Conservation (phyloP, 1,140 invertebrate genomes). For the Asbolus verrucosus region DNA sequence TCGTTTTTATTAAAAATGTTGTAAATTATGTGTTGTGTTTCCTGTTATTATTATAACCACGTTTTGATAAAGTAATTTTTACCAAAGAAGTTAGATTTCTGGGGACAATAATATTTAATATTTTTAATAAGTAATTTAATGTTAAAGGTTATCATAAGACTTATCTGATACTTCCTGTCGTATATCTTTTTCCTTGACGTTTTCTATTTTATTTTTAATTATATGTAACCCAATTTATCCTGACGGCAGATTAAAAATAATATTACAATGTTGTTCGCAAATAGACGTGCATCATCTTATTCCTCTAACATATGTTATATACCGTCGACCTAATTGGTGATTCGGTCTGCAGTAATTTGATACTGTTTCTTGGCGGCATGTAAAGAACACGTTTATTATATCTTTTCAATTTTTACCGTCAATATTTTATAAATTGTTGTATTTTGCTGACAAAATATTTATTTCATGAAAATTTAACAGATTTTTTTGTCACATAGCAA, state of each 20-base stretch:
- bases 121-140: conserved; percentile 27
- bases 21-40: conserved; percentile 19
- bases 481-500: no score
- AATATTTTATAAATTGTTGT: no score
- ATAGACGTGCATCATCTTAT: background rate
- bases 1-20: conserved; percentile 2
- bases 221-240: conserved; percentile 3
- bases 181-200: background rate
- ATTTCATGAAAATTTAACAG: no score
- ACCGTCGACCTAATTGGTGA: conserved; percentile 1
- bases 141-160: conserved; percentile 24
- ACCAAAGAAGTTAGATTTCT: background rate
- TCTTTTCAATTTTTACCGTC: no score
- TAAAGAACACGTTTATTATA: no score
- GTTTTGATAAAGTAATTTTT: conserved; percentile 26
- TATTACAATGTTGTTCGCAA: background rate
- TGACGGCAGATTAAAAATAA: background rate
- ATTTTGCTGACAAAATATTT: no score
- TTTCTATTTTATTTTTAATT: conserved; percentile 17
- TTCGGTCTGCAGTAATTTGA: background rate
- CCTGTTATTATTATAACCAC: conserved; percentile 18
- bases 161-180: conserved; percentile 35
- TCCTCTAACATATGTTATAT: conserved; percentile 13
- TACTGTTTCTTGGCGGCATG: conserved; percentile 15
- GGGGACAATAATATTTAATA: conserved; percentile 7